phyloP scores from a whole-genome alignment of 2,888 invertebrate genomes.

The Pyrrhia umbra region DNA sequence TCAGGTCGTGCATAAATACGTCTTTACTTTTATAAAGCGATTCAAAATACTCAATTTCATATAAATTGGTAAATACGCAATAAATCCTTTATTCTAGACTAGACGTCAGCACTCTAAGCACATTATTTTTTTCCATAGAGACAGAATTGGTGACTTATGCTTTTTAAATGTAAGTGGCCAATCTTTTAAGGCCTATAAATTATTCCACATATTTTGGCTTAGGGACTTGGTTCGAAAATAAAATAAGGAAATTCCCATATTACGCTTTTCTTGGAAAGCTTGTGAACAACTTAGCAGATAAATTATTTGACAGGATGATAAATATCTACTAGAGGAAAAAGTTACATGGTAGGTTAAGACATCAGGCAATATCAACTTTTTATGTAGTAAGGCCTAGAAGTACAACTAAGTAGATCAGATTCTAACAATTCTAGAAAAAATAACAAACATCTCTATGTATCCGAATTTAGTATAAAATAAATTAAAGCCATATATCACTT shows the following conservation, averaged over 20 bases:
- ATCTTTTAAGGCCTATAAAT: slow-evolving; percentile 47
- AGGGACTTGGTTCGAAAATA: slow-evolving; percentile 22
- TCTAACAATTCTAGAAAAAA: neutral
- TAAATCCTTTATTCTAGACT: no score
- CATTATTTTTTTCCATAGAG: neutral
- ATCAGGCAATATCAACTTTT: slow-evolving; percentile 11
- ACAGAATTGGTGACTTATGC: slow-evolving; percentile 2
- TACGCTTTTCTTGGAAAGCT: slow-evolving; percentile 15
- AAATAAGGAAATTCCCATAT: slow-evolving; percentile 6
- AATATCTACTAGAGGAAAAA: slow-evolving; percentile 22
- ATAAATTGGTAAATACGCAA: no score
- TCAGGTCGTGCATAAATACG: no score
- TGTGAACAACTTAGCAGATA: slow-evolving; percentile 24
- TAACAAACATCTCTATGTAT: neutral
- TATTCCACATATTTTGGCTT: slow-evolving; percentile 33
- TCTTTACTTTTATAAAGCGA: neutral
- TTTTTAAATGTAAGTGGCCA: slow-evolving; percentile 13
- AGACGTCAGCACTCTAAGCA: neutral
- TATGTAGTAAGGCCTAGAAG: slow-evolving; percentile 6
- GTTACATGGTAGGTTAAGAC: slow-evolving; percentile 5
- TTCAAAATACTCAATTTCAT: neutral
- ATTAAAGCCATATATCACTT: no score
- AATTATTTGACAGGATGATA: slow-evolving; percentile 43
- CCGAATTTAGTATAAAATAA: neutral
- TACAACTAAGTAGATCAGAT: neutral